Base-by-base conservation (phyloP, 1,140 invertebrate species). In the Maniola jurtina region DNA sequence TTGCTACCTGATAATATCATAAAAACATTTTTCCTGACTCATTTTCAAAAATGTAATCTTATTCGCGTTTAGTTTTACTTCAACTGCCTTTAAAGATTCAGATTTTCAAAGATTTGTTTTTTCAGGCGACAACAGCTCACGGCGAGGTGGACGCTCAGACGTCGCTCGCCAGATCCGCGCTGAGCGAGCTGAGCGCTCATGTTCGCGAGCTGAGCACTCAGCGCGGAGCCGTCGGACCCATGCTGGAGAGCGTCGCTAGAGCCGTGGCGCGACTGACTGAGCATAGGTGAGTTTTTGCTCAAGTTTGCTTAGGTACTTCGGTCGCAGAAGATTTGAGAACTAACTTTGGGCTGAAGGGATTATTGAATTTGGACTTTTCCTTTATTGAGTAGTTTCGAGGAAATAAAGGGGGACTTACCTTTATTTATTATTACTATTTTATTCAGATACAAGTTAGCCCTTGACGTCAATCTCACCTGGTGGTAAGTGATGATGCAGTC, bases 161-260 rank as follows among this genome's bases (percentile, higher is more conserved):
- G 14, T 93, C 95, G 62, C 94, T 94, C 8, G 95, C 96, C 11
- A 94, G 94, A 70, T 95, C 97, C 64, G 96, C 97, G 1, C 88
- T 99, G 1, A 92, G 94, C 62, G 98, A 99, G 76, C 87, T 99
- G 60, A 92, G 95, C 48, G 93, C 94, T 54, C 96, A 95, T 11
- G 92, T 99, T 52, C 96, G 98, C 79, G 94, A 94, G 63, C 94
- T 98, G 45, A 96, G 96, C 13, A 96, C 97, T 0, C 96, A 97
- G 75, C 95, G 96, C 35, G 97, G 97, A 13, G 95, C 96, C 34
- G 94, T 96, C 1, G 95, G 94, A 0, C 96, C 97, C 2, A 92
- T 99, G 48, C 95, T 99, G 59, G 98, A 99, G 78, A 96, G 95
- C 33, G 95, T 99, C 47, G 96, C 95, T 35, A 93, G 97, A 55